These are phyloP conservation scores for Hystrix cristata DNA, from an alignment of 2,113 vertebrate species.

Conservation along the genomic window DNA sequence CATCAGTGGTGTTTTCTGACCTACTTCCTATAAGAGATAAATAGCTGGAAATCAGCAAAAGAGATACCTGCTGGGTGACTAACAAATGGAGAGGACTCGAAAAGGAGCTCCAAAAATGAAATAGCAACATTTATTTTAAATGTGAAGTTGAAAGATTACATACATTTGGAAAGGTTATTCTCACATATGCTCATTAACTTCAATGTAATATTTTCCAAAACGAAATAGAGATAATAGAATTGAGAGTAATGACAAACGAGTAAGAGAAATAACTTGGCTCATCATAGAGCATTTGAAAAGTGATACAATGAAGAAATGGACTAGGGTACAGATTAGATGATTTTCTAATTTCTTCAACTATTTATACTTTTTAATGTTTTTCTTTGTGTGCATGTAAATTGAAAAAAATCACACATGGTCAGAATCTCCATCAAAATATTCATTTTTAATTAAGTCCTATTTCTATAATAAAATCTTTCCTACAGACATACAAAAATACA, in stretches of 20 bases:
- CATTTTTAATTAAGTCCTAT: neutral
- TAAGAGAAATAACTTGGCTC: neutral
- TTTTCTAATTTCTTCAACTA: neutral
- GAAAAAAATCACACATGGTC: neutral
- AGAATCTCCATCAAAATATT: slow-evolving; percentile 2
- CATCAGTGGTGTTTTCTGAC: slow-evolving; percentile 78
- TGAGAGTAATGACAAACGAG: neutral
- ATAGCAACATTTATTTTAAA: slow-evolving; percentile 49
- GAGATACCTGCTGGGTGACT: slow-evolving; percentile 63
- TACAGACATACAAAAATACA: neutral
- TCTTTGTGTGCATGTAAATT: neutral
- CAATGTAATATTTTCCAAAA: neutral
- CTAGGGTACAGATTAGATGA: neutral
- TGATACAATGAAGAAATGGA: neutral
- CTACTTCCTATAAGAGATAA: slow-evolving; percentile 75
- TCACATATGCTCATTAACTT: neutral
- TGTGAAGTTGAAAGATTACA: neutral
- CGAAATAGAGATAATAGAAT: neutral
- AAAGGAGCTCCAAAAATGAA: slow-evolving; percentile 51
- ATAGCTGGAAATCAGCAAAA: slow-evolving; percentile 61
- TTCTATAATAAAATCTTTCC: neutral
- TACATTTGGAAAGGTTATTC: neutral
- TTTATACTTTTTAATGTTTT: neutral
- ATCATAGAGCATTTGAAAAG: neutral
- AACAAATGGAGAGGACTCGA: neutral